phyloP scores from a whole-genome alignment of 1,140 invertebrate species.

The Asobara japonica region DNA sequence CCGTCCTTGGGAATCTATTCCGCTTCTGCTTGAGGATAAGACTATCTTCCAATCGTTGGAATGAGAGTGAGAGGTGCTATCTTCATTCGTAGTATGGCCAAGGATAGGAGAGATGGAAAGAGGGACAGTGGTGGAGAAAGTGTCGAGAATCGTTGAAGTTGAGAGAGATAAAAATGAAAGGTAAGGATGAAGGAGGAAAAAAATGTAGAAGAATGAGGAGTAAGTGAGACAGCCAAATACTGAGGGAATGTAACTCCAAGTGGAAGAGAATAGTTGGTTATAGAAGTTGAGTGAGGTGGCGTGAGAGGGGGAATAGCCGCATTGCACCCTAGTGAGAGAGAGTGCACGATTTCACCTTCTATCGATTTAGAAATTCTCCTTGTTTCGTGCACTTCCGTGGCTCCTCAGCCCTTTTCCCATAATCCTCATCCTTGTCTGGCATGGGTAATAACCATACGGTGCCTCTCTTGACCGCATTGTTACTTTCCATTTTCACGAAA shows the following conservation, averaged over 20 bases:
- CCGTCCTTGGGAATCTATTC: not conserved
- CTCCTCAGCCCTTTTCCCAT: conserved; percentile 37
- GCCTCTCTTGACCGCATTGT: not conserved
- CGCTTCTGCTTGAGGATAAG: conserved; percentile 11
- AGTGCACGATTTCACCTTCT: conserved; percentile 47
- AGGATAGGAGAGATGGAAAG: not conserved
- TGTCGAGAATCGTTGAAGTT: conserved; percentile 3
- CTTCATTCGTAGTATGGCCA: not conserved
- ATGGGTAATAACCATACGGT: not conserved
- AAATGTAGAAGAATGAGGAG: not conserved
- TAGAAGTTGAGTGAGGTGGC: conserved; percentile 27
- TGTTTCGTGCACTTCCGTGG: conserved; percentile 42
- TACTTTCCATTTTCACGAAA: not conserved
- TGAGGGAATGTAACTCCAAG: not conserved
- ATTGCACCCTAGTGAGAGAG: conserved; percentile 50
- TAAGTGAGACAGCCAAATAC: conserved; percentile 7
- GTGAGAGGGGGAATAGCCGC: conserved; percentile 41
- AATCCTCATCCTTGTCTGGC: conserved; percentile 1
- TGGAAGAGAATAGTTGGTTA: conserved; percentile 10
- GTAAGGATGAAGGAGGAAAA: not conserved
- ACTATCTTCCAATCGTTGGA: conserved; percentile 7
- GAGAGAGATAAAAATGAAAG: conserved; percentile 6
- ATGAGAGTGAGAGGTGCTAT: not conserved
- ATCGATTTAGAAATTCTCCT: conserved; percentile 52
- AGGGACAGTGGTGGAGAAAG: not conserved